These are phyloP conservation scores for Embidobia sp. DNA, from an alignment of 2,888 invertebrate species.

Conservation along the genomic window DNA sequence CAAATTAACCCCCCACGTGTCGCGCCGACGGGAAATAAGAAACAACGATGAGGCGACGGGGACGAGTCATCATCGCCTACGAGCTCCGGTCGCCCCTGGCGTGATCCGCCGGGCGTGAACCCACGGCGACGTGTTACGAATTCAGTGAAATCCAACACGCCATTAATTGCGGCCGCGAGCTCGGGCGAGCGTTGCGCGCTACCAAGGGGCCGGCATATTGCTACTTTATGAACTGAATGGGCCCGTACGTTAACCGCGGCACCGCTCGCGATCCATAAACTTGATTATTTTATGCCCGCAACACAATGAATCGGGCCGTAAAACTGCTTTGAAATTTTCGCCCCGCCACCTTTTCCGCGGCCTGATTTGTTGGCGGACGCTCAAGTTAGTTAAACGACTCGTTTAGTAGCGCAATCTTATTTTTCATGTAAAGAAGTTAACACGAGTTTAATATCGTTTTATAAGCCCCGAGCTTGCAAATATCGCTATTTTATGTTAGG, in stretches of 20 bases:
- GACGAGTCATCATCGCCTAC: slow-evolving; percentile 45
- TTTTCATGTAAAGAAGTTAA: no score
- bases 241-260: slow-evolving; percentile 21
- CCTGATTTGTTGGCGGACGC: slow-evolving; percentile 5
- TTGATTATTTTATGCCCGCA: slow-evolving; percentile 22
- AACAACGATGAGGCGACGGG: slow-evolving; percentile 40
- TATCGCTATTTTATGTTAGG: no score
- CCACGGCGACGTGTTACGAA: slow-evolving; percentile 32
- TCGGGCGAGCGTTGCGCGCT: slow-evolving; percentile 14
- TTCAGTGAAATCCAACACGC: slow-evolving; percentile 57
- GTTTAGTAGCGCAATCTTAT: no score
- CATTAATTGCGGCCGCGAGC: slow-evolving; percentile 41
- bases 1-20: slow-evolving; percentile 48
- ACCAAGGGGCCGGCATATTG: slow-evolving; percentile 34
- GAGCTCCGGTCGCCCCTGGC: slow-evolving; percentile 38
- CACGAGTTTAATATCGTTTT: no score
- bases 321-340: slow-evolving; percentile 30
- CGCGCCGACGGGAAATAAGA: slow-evolving; percentile 21
- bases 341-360: neutral
- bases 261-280: slow-evolving; percentile 27
- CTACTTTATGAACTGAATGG: slow-evolving; percentile 48
- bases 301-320: slow-evolving; percentile 33
- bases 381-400: neutral
- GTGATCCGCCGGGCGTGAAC: slow-evolving; percentile 18
- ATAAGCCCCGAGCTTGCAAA: no score